phyloP scores from a whole-genome alignment of 2,113 vertebrate species.

The Lophotis ruficrista region DNA sequence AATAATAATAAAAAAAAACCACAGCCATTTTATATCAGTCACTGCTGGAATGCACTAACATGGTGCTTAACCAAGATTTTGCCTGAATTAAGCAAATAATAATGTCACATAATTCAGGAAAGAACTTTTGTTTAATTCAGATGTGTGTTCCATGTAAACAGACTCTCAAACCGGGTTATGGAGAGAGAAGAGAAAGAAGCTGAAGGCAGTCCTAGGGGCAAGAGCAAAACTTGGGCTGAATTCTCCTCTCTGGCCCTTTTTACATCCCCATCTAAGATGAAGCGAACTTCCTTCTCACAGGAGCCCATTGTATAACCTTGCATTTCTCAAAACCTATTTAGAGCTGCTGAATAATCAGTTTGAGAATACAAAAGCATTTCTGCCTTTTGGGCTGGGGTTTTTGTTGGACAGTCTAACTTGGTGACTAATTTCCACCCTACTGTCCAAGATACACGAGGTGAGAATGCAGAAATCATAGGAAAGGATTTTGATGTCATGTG shows the following conservation, averaged over 20 bases:
- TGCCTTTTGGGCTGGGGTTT: not conserved
- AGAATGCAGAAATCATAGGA: not conserved
- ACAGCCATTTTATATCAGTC: not conserved
- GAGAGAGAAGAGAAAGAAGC: not conserved
- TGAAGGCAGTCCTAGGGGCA: not conserved
- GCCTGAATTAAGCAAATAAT: not conserved
- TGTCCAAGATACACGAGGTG: not conserved
- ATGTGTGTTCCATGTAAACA: not conserved
- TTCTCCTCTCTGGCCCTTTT: not conserved
- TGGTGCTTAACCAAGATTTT: not conserved
- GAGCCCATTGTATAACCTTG: not conserved
- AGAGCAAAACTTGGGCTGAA: not conserved
- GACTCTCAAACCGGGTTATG: not conserved
- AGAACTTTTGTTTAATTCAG: too few relatives aligned
- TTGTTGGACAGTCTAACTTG: not conserved
- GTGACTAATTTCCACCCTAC: not conserved
- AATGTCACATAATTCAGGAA: not conserved
- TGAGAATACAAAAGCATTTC: not conserved
- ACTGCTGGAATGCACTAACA: not conserved
- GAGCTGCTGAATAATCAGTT: conserved; percentile 48
- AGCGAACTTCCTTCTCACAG: not conserved
- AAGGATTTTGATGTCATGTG: not conserved
- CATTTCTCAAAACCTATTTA: not conserved
- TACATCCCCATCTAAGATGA: not conserved
- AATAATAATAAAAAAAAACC: not conserved